Conservation (phyloP, 2,113 vertebrate species). For the Gallinago jamesoni region DNA sequence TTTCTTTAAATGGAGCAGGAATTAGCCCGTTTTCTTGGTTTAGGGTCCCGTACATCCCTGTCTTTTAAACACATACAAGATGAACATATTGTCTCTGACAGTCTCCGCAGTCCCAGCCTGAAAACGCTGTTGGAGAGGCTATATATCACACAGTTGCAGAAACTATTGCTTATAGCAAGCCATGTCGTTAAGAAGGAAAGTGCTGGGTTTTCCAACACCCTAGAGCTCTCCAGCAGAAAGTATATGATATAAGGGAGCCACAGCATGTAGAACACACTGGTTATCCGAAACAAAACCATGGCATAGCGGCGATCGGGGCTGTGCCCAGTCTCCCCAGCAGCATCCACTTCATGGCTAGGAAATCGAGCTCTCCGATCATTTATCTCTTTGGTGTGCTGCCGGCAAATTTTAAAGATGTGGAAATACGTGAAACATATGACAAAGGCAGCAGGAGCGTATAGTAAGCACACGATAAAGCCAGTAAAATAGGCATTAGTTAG, state of each 20-base stretch:
- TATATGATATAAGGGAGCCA: constrained; percentile 99
- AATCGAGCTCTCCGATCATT: constrained; percentile 93
- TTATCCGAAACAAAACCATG: constrained; percentile 97
- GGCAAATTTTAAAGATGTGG: constrained; percentile 98
- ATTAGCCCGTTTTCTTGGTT: constrained; percentile 92
- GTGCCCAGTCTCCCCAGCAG: constrained; percentile 85
- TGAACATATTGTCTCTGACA: constrained; percentile 92
- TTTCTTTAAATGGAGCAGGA: constrained; percentile 90
- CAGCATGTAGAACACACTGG: constrained; percentile 96
- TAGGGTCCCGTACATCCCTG: constrained; percentile 85
- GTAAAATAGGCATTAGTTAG: constrained; percentile 96
- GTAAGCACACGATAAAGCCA: constrained; percentile 94
- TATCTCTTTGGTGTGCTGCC: constrained; percentile 98
- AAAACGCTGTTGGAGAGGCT: constrained; percentile 98
- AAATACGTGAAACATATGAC: constrained; percentile 98
- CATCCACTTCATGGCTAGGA: constrained; percentile 90
- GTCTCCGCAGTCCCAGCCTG: constrained; percentile 91
- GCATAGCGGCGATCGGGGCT: constrained; percentile 93
- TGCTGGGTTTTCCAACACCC: constrained; percentile 89
- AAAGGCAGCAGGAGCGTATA: constrained; percentile 94
- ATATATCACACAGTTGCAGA: constrained; percentile 99
- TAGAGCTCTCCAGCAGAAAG: constrained; percentile 95
- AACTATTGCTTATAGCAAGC: constrained; percentile 99
- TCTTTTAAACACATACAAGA: constrained; percentile 84
- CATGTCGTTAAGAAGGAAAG: constrained; percentile 97